Evolutionary conservation across 2,113 vertebrate genomes (phyloP).

Genomic region (Philantomba maxwellii): DNA sequence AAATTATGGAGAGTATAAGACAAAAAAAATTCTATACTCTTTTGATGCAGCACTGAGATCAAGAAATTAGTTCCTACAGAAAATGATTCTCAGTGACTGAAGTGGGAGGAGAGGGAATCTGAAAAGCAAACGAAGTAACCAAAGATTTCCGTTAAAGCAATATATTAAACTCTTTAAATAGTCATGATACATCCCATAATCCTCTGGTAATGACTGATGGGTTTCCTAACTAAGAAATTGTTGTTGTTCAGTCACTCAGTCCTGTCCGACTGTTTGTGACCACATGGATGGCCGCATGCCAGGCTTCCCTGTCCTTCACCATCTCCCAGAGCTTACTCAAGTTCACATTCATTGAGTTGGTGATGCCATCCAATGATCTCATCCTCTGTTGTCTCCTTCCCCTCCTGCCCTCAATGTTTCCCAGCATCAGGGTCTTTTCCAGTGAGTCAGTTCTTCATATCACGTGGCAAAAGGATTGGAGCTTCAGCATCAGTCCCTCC

Average conservation of each 20-base stretch:
- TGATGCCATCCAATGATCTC: background rate
- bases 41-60: background rate
- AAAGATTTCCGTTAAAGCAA: slow-evolving; percentile 5
- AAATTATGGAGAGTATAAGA: background rate
- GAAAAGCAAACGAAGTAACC: background rate
- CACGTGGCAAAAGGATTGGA: background rate
- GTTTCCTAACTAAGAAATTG: background rate
- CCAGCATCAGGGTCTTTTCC: background rate
- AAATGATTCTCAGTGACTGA: background rate
- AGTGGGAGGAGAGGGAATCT: background rate
- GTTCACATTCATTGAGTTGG: background rate
- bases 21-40: background rate
- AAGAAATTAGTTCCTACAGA: background rate
- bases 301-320: background rate
- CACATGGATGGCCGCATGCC: background rate
- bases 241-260: background rate
- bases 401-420: background rate
- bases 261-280: background rate
- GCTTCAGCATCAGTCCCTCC: background rate
- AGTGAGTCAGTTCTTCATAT: background rate
- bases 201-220: background rate
- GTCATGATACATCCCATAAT: background rate
- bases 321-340: background rate
- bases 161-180: background rate
- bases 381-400: background rate